These are phyloP conservation scores for Probosciger aterrimus DNA, from an alignment of 2,113 vertebrate genomes.

Conservation along the genomic window DNA sequence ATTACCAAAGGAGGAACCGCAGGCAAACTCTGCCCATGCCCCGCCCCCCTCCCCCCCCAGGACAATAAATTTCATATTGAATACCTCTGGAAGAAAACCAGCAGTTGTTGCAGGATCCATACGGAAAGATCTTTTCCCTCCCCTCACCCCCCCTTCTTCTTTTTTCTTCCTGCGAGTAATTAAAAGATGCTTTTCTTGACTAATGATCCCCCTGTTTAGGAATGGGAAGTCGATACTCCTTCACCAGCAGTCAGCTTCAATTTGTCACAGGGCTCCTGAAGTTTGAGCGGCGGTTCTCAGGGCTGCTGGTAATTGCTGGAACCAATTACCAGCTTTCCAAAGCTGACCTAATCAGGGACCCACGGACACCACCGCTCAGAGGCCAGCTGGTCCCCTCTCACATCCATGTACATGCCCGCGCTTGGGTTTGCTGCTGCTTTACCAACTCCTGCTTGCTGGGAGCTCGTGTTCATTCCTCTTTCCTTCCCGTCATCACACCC, in stretches of 20 bases:
- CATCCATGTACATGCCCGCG: fast-evolving
- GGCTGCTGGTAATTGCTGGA: constrained; percentile 70
- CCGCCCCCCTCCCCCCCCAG: neutral
- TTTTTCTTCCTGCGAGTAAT: constrained; percentile 81
- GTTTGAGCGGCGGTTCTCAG: constrained; percentile 63
- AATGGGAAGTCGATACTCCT: constrained; percentile 89
- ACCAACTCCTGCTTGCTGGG: fast-evolving
- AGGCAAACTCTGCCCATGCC: neutral
- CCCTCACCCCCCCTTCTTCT: neutral
- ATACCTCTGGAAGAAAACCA: constrained; percentile 49
- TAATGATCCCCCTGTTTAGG: constrained; percentile 85
- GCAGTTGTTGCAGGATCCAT: constrained; percentile 77
- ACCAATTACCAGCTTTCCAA: constrained; percentile 68
- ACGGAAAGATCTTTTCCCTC: constrained; percentile 71
- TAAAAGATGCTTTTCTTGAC: constrained; percentile 95
- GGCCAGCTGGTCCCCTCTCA: constrained; percentile 20
- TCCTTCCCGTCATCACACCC: neutral
- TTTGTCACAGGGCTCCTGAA: constrained; percentile 82
- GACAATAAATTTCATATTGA: constrained; percentile 85
- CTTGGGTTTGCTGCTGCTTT: neutral
- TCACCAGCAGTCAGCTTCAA: constrained; percentile 83
- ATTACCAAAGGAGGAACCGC: constrained; percentile 44
- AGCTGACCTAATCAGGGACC: constrained; percentile 64
- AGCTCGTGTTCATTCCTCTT: neutral
- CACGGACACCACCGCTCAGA: neutral